Percentiles rank a stretch among this genome's conserved stretches.
These are phyloP conservation scores for Malacoctenus gilli DNA, from an alignment of 2,797 vertebrate species.

Conservation along the genomic window DNA sequence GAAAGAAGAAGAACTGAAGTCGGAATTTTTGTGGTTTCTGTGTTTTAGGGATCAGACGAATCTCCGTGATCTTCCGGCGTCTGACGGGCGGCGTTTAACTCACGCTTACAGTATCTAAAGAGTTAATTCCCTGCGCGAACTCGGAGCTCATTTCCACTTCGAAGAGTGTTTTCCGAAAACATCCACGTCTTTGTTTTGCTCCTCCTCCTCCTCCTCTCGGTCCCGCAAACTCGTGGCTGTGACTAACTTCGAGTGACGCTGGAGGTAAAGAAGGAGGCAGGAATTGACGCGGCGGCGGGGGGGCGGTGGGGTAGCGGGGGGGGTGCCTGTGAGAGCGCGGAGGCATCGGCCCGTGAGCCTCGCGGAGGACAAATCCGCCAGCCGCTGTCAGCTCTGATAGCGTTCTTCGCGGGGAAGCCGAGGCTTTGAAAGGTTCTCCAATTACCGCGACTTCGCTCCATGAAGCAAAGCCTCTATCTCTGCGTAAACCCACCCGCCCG, in stretches of 20 bases:
- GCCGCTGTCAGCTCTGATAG: constrained; percentile 67
- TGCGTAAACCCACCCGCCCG: constrained; percentile 35
- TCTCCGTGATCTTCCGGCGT: no score
- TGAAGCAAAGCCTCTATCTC: constrained; percentile 46
- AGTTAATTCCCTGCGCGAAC: no score
- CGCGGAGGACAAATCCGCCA: constrained; percentile 22
- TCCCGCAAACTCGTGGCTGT: background rate
- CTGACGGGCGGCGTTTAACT: no score
- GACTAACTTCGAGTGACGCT: constrained; percentile 15
- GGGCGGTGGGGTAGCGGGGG: constrained; percentile 1
- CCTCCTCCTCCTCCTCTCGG: background rate
- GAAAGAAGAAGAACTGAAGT: no score
- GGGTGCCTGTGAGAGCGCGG: constrained; percentile 7
- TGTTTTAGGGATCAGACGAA: no score
- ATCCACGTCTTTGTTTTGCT: no score
- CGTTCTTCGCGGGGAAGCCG: constrained; percentile 31
- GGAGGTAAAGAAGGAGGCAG: background rate
- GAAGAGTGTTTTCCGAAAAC: no score
- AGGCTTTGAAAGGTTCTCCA: constrained; percentile 64
- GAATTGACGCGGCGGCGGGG: background rate
- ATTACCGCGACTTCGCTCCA: constrained; percentile 53
- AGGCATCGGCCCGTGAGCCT: constrained; percentile 10
- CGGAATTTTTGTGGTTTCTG: no score
- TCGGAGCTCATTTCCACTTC: no score
- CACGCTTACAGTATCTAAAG: no score